Conservation (phyloP, 2,888 invertebrate species). For the Leptopilina syphax region DNA sequence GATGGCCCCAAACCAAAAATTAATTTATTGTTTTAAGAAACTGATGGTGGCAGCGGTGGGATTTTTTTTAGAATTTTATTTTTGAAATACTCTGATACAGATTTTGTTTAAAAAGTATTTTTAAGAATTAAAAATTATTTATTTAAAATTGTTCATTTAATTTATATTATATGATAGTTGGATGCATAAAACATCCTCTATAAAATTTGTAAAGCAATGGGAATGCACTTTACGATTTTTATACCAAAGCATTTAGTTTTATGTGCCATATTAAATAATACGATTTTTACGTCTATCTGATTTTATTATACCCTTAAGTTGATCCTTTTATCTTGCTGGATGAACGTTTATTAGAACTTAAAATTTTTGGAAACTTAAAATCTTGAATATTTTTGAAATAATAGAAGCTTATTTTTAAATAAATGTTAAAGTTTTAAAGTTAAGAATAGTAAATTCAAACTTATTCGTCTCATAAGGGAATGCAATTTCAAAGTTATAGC, state of each 20-base stretch:
- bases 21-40: too few species aligned
- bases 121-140: neutral
- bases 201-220: neutral
- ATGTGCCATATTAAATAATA: constrained; percentile 1
- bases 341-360: neutral
- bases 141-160: neutral
- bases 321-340: neutral
- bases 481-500: too few species aligned
- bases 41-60: too few species aligned
- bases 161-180: neutral
- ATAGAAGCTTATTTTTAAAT: too few species aligned
- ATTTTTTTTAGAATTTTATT: neutral
- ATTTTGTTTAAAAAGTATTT: neutral
- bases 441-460: too few species aligned
- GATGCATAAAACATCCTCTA: neutral
- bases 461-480: too few species aligned
- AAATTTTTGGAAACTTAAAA: too few species aligned
- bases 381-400: too few species aligned
- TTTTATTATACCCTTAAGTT: neutral
- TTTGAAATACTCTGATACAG: neutral
- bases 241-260: neutral
- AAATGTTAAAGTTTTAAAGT: too few species aligned
- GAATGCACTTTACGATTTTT: neutral
- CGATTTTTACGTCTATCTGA: neutral
- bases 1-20: too few species aligned